Evolutionary conservation across 1,140 invertebrate species (phyloP).

Genomic region (Diorhabda sublineata): DNA sequence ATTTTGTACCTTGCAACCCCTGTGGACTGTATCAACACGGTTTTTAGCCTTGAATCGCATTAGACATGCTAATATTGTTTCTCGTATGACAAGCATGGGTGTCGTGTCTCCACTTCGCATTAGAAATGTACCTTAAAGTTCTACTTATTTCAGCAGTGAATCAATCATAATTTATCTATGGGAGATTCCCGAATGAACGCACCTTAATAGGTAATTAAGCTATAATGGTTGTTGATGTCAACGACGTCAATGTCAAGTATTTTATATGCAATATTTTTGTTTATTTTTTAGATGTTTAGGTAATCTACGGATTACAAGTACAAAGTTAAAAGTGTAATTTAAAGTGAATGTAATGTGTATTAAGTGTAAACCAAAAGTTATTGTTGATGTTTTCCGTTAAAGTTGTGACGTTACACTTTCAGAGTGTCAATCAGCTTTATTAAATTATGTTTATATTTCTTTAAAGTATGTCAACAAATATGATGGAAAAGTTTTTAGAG

Average conservation of each 20-base stretch:
- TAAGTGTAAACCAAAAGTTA: neutral
- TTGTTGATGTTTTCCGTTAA: neutral
- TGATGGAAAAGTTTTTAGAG: neutral
- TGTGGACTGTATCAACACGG: too few species aligned
- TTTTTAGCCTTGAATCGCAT: too few species aligned
- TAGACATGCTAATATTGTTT: too few species aligned
- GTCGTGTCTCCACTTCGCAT: too few species aligned
- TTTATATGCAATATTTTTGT: constrained; percentile 4
- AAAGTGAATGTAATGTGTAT: neutral
- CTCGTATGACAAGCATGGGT: too few species aligned
- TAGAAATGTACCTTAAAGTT: too few species aligned
- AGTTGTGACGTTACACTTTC: neutral
- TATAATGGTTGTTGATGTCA: neutral
- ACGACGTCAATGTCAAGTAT: neutral
- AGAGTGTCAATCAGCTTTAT: neutral
- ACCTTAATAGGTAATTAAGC: neutral
- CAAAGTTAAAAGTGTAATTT: neutral
- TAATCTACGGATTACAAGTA: neutral
- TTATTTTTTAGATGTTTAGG: constrained; percentile 3
- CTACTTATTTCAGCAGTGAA: too few species aligned
- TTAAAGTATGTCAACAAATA: neutral
- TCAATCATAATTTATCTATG: too few species aligned
- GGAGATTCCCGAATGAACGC: too few species aligned
- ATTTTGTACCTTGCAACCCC: too few species aligned
- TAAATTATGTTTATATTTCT: neutral